Evolutionary conservation across 2,797 vertebrate genomes (phyloP).

Genomic region (Micromesistius poutassou): DNA sequence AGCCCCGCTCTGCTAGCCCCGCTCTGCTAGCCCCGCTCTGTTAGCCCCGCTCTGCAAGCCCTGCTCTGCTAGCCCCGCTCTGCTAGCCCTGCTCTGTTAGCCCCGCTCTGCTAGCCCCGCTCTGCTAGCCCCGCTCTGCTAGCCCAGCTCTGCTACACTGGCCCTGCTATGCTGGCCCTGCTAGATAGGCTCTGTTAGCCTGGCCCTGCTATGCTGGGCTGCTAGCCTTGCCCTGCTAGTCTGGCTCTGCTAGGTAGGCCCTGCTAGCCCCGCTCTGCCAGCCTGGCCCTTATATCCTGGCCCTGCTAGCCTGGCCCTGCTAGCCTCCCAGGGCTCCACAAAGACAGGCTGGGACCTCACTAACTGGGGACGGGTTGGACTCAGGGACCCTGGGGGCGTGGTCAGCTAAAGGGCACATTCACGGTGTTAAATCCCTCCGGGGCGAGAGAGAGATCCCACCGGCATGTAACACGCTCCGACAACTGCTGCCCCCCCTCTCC

Average conservation of each 20-base stretch:
- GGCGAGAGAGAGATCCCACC: constrained; percentile 18
- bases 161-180: neutral
- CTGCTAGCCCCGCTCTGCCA: neutral
- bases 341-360: constrained; percentile 46
- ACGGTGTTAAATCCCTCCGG: constrained; percentile 43
- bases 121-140: neutral
- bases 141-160: neutral
- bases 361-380: constrained; percentile 38
- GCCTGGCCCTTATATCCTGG: too few relatives aligned
- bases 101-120: neutral
- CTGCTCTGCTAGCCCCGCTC: neutral
- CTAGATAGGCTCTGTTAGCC: neutral
- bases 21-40: too few relatives aligned
- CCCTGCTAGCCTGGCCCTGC: too few relatives aligned
- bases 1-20: too few relatives aligned
- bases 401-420: constrained; percentile 31
- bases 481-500: constrained; percentile 23
- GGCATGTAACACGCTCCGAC: constrained; percentile 31
- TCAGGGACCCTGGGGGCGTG: constrained; percentile 23
- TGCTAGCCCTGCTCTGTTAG: neutral
- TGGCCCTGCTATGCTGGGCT: neutral
- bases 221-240: neutral
- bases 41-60: too few relatives aligned
- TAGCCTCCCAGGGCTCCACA: constrained; percentile 22
- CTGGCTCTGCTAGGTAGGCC: neutral